phyloP scores from a whole-genome alignment of 2,797 vertebrate genomes.

The Hydrolagus colliei region DNA sequence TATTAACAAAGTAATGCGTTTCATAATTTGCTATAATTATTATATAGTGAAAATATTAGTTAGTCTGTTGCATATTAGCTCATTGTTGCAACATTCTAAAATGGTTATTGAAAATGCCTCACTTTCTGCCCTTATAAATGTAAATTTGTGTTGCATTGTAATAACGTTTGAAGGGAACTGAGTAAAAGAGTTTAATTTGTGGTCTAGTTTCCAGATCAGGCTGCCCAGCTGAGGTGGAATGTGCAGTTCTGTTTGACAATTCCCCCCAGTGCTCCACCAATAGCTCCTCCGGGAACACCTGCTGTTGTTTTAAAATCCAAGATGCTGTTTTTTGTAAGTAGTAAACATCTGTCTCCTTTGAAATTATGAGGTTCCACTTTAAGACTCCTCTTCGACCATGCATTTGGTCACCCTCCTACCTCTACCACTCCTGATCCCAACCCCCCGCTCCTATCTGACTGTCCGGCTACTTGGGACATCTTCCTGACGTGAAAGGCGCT shows the following conservation, averaged over 20 bases:
- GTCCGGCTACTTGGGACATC: no score
- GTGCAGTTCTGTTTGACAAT: slow-evolving; percentile 98
- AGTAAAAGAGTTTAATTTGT: not conserved
- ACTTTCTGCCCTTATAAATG: not conserved
- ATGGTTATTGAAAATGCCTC: not conserved
- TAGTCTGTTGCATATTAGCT: not conserved
- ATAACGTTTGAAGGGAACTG: not conserved
- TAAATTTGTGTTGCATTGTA: not conserved
- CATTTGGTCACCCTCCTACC: no score
- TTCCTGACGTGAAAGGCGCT: no score
- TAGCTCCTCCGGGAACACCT: slow-evolving; percentile 93
- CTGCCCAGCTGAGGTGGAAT: slow-evolving; percentile 90
- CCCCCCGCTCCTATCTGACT: no score
- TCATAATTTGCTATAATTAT: not conserved
- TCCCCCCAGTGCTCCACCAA: slow-evolving; percentile 93
- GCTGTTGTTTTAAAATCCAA: slow-evolving; percentile 98
- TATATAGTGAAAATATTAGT: not conserved
- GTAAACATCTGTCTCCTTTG: not conserved
- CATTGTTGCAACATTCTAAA: not conserved
- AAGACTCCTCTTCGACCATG: not conserved
- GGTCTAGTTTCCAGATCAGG: slow-evolving; percentile 89
- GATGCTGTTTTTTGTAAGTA: slow-evolving; percentile 99
- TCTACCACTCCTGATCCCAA: no score
- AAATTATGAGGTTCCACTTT: not conserved
- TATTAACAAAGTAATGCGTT: not conserved